These are phyloP conservation scores for Ellobius talpinus DNA, from an alignment of 2,113 vertebrate genomes.

Conservation along the genomic window DNA sequence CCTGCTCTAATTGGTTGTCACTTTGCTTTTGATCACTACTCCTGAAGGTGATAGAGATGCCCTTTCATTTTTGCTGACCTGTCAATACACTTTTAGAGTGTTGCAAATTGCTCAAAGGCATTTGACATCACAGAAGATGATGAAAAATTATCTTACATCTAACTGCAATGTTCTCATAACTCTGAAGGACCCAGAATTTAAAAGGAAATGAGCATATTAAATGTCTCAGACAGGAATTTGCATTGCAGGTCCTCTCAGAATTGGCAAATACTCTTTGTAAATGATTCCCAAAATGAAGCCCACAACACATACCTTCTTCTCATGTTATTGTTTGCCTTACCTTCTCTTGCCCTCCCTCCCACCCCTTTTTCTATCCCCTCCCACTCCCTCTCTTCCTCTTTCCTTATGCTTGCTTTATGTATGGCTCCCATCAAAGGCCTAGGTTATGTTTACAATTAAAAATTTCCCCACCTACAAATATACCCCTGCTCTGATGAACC, in stretches of 20 bases:
- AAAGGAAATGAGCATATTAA: constrained; percentile 40
- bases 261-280: neutral
- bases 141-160: constrained; percentile 74
- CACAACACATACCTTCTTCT: neutral
- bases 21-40: constrained; percentile 77
- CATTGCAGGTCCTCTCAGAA: neutral
- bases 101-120: constrained; percentile 71
- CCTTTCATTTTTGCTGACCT: constrained; percentile 81
- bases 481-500: neutral
- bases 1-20: constrained; percentile 82
- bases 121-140: constrained; percentile 72
- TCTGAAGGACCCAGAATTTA: constrained; percentile 15
- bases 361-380: too few species aligned
- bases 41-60: constrained; percentile 80
- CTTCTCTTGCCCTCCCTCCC: too few species aligned
- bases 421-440: neutral
- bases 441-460: neutral
- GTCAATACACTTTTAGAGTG: constrained; percentile 78
- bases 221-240: neutral
- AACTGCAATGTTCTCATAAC: constrained; percentile 39
- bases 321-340: neutral
- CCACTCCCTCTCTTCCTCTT: neutral
- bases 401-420: neutral
- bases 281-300: neutral
- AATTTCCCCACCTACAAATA: neutral